Percentiles rank a stretch among this genome's conserved stretches.
phyloP scores from a whole-genome alignment of 2,888 invertebrate species.

The Slavum lentiscoides region DNA sequence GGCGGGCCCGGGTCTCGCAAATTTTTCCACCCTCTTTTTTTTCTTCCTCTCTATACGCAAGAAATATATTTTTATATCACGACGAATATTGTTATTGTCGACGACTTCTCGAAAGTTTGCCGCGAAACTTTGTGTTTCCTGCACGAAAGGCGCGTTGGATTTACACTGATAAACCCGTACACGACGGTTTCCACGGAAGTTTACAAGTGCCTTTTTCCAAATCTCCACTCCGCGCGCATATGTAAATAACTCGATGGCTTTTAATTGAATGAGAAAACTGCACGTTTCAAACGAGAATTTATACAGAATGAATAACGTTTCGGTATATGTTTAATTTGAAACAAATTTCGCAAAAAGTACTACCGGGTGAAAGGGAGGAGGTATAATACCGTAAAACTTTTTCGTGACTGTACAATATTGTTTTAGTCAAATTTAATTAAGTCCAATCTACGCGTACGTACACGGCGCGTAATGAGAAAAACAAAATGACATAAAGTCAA shows the following conservation, averaged over 20 bases:
- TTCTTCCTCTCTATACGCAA: not conserved
- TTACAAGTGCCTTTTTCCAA: conserved; percentile 23
- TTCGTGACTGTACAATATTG: not conserved
- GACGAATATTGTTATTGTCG: conserved; percentile 30
- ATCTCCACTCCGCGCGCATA: not conserved
- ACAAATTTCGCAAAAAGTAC: no score
- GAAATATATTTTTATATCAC: conserved; percentile 22
- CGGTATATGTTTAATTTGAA: no score
- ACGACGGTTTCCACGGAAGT: conserved; percentile 11
- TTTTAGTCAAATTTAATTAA: not conserved
- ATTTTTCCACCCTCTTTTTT: no score
- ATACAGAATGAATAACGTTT: not conserved
- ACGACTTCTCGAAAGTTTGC: conserved; percentile 37
- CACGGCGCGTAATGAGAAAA: not conserved
- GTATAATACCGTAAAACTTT: no score
- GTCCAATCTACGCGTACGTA: not conserved
- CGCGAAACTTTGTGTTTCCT: conserved; percentile 31
- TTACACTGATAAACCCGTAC: conserved; percentile 31
- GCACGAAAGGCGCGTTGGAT: conserved; percentile 3
- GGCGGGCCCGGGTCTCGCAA: no score
- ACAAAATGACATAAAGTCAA: not conserved
- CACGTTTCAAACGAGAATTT: not conserved
- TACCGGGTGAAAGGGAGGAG: no score
- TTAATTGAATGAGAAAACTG: conserved; percentile 21
- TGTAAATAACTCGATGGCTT: conserved; percentile 23